Percentiles rank a stretch among this genome's conserved stretches.
These are phyloP conservation scores for Sphaerophoria taeniata DNA, from an alignment of 2,888 invertebrate genomes.

Conservation along the genomic window DNA sequence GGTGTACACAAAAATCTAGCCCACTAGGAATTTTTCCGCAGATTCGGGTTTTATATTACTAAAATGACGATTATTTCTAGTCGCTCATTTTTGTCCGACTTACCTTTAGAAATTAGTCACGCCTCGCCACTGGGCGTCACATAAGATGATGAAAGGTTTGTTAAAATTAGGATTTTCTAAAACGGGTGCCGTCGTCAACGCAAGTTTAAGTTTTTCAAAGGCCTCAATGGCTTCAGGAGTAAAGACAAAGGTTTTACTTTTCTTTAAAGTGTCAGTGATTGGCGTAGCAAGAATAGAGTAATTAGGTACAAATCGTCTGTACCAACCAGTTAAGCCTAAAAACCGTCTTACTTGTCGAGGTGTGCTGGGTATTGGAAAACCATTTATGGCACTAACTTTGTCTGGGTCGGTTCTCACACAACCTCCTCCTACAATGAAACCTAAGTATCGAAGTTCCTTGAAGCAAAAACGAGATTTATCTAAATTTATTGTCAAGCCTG, in stretches of 20 bases:
- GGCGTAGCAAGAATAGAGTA: constrained; percentile 4
- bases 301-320: constrained; percentile 22
- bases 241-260: constrained; percentile 8
- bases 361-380: constrained; percentile 18
- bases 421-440: constrained; percentile 36
- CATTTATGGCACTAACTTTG: constrained; percentile 18
- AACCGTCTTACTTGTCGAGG: constrained; percentile 20
- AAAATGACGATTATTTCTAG: too few species aligned
- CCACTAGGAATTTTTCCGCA: too few species aligned
- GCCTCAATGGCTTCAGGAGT: not conserved
- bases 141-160: constrained; percentile 17
- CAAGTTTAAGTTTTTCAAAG: constrained; percentile 1
- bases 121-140: too few species aligned
- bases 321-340: constrained; percentile 35
- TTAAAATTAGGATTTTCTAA: constrained; percentile 1
- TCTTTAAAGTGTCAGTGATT: constrained; percentile 4
- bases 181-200: constrained; percentile 8
- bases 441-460: constrained; percentile 22
- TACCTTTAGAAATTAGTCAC: too few species aligned
- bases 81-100: too few species aligned
- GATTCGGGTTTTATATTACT: too few species aligned
- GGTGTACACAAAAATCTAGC: too few species aligned
- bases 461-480: constrained; percentile 38
- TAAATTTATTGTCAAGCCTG: constrained; percentile 40
- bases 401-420: constrained; percentile 25